A percentile compares a stretch with the other conserved stretches of the same genome.
Evolutionary conservation across 2,113 vertebrate species (phyloP).

Genomic region (Periophthalmus modestus): DNA sequence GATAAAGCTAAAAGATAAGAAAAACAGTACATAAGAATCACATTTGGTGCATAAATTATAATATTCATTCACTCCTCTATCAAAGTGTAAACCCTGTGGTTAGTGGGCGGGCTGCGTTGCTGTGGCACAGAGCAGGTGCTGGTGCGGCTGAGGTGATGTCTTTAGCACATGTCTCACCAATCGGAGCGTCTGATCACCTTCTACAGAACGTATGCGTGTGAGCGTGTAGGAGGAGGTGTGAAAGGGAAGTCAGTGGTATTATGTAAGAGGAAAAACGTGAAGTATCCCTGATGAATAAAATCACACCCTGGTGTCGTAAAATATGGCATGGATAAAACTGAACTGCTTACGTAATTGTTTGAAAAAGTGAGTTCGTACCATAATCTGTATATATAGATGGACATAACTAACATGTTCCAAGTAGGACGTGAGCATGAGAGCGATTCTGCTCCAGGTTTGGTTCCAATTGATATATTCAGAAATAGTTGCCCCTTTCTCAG

Average conservation of each 20-base stretch:
- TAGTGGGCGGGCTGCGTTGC: neutral
- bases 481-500: too few relatives aligned
- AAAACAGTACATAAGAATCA: too few relatives aligned
- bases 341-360: neutral
- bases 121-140: neutral
- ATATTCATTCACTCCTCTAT: too few relatives aligned
- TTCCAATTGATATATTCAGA: too few relatives aligned
- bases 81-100: neutral
- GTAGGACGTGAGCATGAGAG: too few relatives aligned
- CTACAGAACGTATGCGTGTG: constrained; percentile 5
- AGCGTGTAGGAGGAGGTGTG: neutral
- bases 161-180: constrained; percentile 10
- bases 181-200: constrained; percentile 25
- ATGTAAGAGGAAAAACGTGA: neutral
- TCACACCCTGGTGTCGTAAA: neutral
- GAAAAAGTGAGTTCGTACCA: neutral
- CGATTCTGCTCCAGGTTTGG: too few relatives aligned
- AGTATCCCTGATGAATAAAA: neutral
- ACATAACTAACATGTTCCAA: too few relatives aligned
- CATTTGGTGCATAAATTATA: too few relatives aligned
- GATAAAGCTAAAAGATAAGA: too few relatives aligned
- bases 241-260: neutral
- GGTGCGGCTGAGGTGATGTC: neutral
- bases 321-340: neutral
- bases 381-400: too few relatives aligned